phyloP scores from a whole-genome alignment of 2,113 vertebrate genomes.

The Rhizomys pruinosus region DNA sequence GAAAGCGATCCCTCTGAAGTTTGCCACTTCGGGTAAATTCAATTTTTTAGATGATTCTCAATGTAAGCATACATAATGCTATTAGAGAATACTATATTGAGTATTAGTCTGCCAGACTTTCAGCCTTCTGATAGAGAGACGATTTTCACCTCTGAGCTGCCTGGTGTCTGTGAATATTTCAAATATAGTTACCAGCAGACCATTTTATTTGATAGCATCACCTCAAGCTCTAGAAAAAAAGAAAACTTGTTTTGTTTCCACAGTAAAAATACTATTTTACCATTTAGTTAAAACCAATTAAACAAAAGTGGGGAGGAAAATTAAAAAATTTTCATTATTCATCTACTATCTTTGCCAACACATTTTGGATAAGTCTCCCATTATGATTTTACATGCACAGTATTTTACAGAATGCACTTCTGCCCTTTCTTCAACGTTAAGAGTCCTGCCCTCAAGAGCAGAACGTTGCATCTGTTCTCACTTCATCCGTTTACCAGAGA shows the following conservation, averaged over 20 bases:
- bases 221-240: neutral
- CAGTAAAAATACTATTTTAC: neutral
- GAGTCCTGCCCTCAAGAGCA: neutral
- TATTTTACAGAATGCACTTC: neutral
- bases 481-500: neutral
- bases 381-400: neutral
- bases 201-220: conserved; percentile 15
- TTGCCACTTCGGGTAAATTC: conserved; percentile 64
- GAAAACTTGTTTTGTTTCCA: neutral
- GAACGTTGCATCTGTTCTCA: neutral
- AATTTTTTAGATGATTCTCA: conserved; percentile 57
- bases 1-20: conserved; percentile 63
- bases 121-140: conserved; percentile 18
- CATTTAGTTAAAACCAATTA: neutral
- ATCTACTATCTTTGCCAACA: neutral
- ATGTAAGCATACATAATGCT: conserved; percentile 56
- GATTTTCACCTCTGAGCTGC: neutral
- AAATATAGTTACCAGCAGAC: neutral
- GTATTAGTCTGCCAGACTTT: neutral
- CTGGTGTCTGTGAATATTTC: neutral
- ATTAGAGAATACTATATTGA: neutral
- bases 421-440: neutral
- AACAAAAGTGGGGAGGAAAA: neutral
- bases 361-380: neutral
- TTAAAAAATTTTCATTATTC: too few species aligned